These are phyloP conservation scores for Atrichornis clamosus DNA, from an alignment of 2,113 vertebrate species.

Conservation along the genomic window DNA sequence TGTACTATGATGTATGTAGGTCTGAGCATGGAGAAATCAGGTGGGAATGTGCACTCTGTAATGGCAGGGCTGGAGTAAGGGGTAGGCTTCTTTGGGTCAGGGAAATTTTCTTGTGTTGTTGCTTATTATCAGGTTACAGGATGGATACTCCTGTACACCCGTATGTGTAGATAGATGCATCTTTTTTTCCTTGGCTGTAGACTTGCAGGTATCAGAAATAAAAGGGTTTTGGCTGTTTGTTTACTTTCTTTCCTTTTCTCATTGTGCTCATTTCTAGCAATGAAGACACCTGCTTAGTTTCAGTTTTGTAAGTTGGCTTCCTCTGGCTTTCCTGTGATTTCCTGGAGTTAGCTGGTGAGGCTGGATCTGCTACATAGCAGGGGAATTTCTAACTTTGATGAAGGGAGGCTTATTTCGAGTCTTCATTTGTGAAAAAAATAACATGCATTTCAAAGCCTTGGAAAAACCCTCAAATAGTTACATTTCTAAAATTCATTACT, in stretches of 20 bases:
- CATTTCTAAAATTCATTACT: not conserved
- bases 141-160: not conserved
- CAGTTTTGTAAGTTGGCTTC: slow-evolving; percentile 40
- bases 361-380: not conserved
- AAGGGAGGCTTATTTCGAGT: not conserved
- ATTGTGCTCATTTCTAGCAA: slow-evolving; percentile 23
- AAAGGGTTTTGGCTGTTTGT: not conserved
- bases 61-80: slow-evolving; percentile 12
- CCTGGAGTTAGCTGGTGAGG: not conserved
- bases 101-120: slow-evolving; percentile 10
- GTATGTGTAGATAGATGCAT: not conserved
- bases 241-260: not conserved
- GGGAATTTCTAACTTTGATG: not conserved
- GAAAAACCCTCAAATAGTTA: not conserved
- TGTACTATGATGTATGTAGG: not conserved
- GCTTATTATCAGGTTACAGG: not conserved
- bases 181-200: not conserved
- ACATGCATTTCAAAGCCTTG: not conserved
- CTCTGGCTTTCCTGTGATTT: not conserved
- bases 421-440: not conserved
- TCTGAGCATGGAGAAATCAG: not conserved
- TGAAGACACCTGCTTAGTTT: slow-evolving; percentile 65
- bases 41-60: not conserved
- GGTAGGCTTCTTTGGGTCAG: slow-evolving; percentile 15
- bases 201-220: not conserved